Evolutionary conservation across 2,797 vertebrate species (phyloP), one percentile per base, ranked within the genome.

Genomic region (Clarias laeviceps): DNA sequence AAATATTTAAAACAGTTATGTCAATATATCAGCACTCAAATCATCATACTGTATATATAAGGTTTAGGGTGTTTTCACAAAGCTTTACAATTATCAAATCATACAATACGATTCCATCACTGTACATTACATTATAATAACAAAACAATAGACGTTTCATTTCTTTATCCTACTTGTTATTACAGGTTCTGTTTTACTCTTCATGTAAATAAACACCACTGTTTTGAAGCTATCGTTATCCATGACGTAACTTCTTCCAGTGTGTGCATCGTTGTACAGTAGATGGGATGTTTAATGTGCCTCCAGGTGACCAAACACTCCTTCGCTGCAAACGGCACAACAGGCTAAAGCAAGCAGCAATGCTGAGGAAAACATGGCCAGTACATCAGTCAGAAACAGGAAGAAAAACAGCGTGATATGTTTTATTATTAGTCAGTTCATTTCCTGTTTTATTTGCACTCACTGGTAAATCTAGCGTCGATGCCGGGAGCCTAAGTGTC

Each of bases 391-490:
- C 34, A 74, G 37, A 85, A 72, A 59, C 8, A 83, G 18, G 82
- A 57, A 86, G 83, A 61, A 4, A 73, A 40, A 7, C 0, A n/a
- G 68, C 57, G 34, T 69, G 82, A 57, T 45, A 2, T 64, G 1
- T 18, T 40, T 20, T 12, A 0, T 20, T 12, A 0, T 29, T 66
- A 24, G 20, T 45, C 11, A 12, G 69, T 45, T 72, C 32, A 34
- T 5, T 34, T 20, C 66, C 2, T n/a, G 6, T 34, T 73, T 59
- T 8, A 70, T 59, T 73, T 45, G 34, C 66, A 27, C 86, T 96
- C 88, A 97, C 95, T 93, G 79, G 88, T 93, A 83, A 95, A 96
- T 85, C 92, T 82, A 9, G 90, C 79, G 0, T 93, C 95, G 59
- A 66, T 84, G 0, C 7, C 90, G 0, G 92, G 91, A 66, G 85